phyloP scores from a whole-genome alignment of 2,113 vertebrate species.

The Zapus hudsonius region DNA sequence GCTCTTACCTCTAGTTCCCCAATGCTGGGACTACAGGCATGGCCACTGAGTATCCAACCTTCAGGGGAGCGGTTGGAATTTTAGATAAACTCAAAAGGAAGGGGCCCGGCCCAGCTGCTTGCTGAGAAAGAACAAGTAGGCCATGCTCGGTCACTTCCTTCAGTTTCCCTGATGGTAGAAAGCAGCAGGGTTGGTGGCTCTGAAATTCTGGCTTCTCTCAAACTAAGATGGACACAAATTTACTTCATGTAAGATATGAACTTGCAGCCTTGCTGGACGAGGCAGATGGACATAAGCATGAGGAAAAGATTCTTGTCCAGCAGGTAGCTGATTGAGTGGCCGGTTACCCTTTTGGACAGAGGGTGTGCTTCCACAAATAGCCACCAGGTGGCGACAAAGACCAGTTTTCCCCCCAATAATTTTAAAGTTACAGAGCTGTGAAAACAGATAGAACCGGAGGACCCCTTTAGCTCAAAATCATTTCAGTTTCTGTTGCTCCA shows the following conservation, averaged over 20 bases:
- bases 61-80: too few relatives aligned
- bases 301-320: not conserved
- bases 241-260: not conserved
- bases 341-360: not conserved
- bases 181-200: not conserved
- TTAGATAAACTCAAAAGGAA: not conserved
- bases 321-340: not conserved
- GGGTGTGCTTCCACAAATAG: rapidly evolving
- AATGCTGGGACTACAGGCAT: not conserved
- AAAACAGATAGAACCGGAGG: not conserved
- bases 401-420: not conserved
- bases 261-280: not conserved
- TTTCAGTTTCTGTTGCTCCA: not conserved
- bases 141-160: not conserved
- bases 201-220: not conserved
- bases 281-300: not conserved
- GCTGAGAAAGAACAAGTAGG: not conserved
- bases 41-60: not conserved
- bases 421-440: not conserved
- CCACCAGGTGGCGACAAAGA: conserved; percentile 59
- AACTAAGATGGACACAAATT: not conserved
- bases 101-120: not conserved
- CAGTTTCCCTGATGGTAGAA: not conserved
- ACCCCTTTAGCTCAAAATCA: not conserved
- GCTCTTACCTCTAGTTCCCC: not conserved